Base-by-base conservation (phyloP, 2,888 invertebrate genomes). In the Tanaodytes sp. region DNA sequence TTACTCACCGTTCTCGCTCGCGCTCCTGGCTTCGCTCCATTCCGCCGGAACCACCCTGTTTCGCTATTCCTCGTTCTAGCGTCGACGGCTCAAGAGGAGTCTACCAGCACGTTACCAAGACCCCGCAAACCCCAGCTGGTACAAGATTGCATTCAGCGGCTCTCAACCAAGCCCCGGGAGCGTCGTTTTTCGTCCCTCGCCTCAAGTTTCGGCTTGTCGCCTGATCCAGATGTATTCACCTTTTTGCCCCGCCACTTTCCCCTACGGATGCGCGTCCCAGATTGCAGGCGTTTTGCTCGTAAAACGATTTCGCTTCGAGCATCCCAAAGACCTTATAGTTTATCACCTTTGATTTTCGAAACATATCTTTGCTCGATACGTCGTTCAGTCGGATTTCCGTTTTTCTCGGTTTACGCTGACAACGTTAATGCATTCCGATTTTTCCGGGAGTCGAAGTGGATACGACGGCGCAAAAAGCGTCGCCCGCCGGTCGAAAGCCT, bases 111-210 rank as follows among this genome's bases (percentile, higher is more conserved):
- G 71, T 69, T 81, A 75, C 75, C 75, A 75, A 81, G 79, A 81
- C 80, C 79, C 79, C 80, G 76, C 79, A 81, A 82, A 81, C 81
- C 80, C 82, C 82, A 81, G 80, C 80, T 80, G 79, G 80, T 82
- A 83, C 83, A 82, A 74, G 83, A 84, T 84, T 83, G 84, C 79
- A 79, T 76, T 73, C 82, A 83, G 84, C 74, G 83, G 77, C 78
- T 82, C 83, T 80, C 83, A 82, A 55, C 67, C 39, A 20, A 16
- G n/a, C n/a, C n/a, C 12, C 14, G 2, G 11, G 18, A 14, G 6
- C 18, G 18, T n/a, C 33, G 18, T 46, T 57, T 46, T 39, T 46
- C 37, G 19, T 20, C 11, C 8, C 33, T 42, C 12, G 18, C 23
- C n/a, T 23, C 23, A 5, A 4, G 23, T 8, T 23, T 23, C 23